Base-by-base conservation (phyloP, 2,113 vertebrate species). In the Pituophis catenifer region DNA sequence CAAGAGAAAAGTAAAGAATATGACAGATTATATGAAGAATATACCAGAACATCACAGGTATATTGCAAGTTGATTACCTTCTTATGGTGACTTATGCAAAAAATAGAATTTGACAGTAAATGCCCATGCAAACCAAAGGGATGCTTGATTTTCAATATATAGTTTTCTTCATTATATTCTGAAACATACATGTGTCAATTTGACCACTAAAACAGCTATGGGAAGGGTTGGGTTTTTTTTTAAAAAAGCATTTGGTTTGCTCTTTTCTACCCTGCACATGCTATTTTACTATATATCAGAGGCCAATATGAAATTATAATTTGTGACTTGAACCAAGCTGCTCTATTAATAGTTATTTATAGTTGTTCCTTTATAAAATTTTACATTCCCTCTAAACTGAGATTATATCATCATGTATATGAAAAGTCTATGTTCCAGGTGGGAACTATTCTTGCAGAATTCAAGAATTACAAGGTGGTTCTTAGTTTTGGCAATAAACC, bases 1-100 rank as follows among this genome's bases (percentile, higher is more conserved):
- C 98, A 99, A 95, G 98, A 99, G 95, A 99, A 99, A 96, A 98
- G 98, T 50, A 98, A 98, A 94, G 99, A 99, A 90, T 99, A 99
- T 23, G 99, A 99, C 95, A 97, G 98, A 93, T 96, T 99, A 4
- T 99, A 99, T 93, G 99, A 99, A 96, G 98, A 99, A 93, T 99
- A 99, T 96, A 99, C 98, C 87, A 98, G 98, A 96, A 99, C 99
- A 50, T 99, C 99, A 33, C 99, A 99, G 98, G 99, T 99, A 94
- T 70, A 97, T 53, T 94, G 88, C 88, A 87, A 1, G 54, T 89
- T 92, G 52, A 21, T n/a, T 58, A 29, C 29, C 26, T 70, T 81
- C 8, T 65, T 19, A 15, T 65, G 11, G 50, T 54, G 7, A 88
- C 86, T 33, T 70, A 38, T n/a, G 21, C 21, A 58, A 21, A 17